phyloP scores from a whole-genome alignment of 2,113 vertebrate species.

The Nicator chloris region DNA sequence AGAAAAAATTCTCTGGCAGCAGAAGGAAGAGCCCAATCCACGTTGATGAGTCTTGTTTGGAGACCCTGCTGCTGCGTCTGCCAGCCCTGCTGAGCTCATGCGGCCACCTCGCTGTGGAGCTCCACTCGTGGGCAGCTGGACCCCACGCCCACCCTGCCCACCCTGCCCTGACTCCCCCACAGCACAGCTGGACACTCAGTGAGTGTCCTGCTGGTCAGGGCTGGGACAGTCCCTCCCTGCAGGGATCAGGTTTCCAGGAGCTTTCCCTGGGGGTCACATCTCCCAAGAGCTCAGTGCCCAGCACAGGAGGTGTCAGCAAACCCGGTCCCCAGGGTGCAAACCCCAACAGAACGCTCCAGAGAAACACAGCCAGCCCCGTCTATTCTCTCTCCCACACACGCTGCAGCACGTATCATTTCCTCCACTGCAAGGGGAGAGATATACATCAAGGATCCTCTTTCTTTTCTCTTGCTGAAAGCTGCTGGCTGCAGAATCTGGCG shows the following conservation, averaged over 20 bases:
- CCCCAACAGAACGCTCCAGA: background rate
- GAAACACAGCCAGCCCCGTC: background rate
- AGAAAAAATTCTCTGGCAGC: background rate
- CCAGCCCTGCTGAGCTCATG: fast-evolving
- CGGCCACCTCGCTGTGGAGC: background rate
- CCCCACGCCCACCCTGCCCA: background rate
- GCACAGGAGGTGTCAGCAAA: background rate
- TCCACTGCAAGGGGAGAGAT: background rate
- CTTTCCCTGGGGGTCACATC: background rate
- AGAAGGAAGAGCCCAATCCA: background rate
- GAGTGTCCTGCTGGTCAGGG: background rate
- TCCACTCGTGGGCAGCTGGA: background rate
- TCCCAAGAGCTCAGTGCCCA: background rate
- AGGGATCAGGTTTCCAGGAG: background rate
- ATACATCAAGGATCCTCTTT: background rate
- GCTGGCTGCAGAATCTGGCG: conserved; percentile 30
- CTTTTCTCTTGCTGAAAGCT: conserved; percentile 26
- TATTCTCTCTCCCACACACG: background rate
- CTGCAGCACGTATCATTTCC: background rate
- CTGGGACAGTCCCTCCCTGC: background rate
- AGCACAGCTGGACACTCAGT: fast-evolving
- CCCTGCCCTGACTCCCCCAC: too few species aligned
- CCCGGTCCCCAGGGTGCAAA: background rate
- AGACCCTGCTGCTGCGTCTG: background rate
- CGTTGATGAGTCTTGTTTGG: fast-evolving